Base-by-base conservation (phyloP, 2,113 vertebrate genomes). In the Uria lomvia region DNA sequence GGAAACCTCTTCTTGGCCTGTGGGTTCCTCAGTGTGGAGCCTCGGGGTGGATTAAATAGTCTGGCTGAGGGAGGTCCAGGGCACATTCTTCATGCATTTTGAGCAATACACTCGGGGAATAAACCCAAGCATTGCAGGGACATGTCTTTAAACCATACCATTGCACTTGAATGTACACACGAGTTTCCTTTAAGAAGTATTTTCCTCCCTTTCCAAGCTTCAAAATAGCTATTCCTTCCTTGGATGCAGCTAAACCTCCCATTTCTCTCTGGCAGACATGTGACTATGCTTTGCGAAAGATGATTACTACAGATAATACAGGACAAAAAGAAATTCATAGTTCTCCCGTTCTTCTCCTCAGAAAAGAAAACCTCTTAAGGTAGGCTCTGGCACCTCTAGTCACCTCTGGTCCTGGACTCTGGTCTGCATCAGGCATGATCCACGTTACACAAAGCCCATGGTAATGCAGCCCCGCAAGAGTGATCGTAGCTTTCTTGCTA, bases 331-430 rank as follows among this genome's bases (percentile, higher is more conserved):
- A 98, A 93, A 83, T 98, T 60, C 88, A 94, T 34, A 92, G 38
- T 32, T 86, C 92, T 86, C 97, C 98, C 19, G 78, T 90, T 65
- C 66, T 63, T 42, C 80, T 97, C 60, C 81, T 88, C 55, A 98
- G 98, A 66, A 96, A 92, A 76, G 94, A 98, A 50, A 97, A 98
- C 36, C 43, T 97, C 56, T 97, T 98, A 96, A 98, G 98, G 98
- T 98, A 90, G 49, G 95, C 23, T 91, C 16, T 26, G 58, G 60
- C 40, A 65, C 19, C 40, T 68, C 45, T 11, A 17, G 6, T 66
- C 19, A 59, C 43, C 45, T 67, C 56, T 75, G 32, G n/a, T 70
- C 20, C 65, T 34, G 11, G 11, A 10, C 50, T 75, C 40, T 22
- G 42, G 2, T 11, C 55, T 42, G 49, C 43, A 16, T 23, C n/a